A percentile compares a stretch with the other conserved stretches of the same genome.
phyloP scores from a whole-genome alignment of 23 tunicate species.

The Trididemnum nubilum region DNA sequence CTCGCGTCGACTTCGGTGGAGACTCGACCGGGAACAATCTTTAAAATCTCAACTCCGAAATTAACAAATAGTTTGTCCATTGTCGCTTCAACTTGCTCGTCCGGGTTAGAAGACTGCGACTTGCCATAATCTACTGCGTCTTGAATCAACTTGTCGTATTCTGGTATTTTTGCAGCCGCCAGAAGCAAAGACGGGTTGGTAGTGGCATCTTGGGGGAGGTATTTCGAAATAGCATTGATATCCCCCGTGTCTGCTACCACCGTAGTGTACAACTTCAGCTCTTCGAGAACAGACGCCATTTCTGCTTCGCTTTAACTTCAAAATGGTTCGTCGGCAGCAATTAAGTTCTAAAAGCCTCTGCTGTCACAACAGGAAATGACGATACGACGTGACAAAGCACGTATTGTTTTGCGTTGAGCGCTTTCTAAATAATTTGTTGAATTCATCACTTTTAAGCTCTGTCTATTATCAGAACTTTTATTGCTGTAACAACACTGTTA shows the following conservation, averaged over 20 bases:
- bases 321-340: no score
- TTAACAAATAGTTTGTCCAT: slow-evolving; percentile 92
- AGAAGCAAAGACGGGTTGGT: slow-evolving; percentile 94
- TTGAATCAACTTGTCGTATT: slow-evolving; percentile 58
- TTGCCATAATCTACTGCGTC: slow-evolving; percentile 84
- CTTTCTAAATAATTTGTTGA: background rate
- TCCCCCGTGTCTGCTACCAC: slow-evolving; percentile 99
- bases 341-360: no score
- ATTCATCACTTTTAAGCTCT: no score
- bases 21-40: slow-evolving; percentile 90
- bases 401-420: background rate
- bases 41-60: slow-evolving; percentile 74
- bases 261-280: slow-evolving; percentile 55
- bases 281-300: slow-evolving; percentile 53
- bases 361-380: background rate
- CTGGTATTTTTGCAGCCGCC: slow-evolving; percentile 87
- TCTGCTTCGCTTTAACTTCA: background rate
- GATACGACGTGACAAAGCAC: background rate
- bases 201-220: slow-evolving; percentile 91
- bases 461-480: no score
- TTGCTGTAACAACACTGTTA: no score
- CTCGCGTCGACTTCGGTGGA: slow-evolving; percentile 98
- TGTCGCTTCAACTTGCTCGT: slow-evolving; percentile 80
- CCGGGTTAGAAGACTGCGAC: slow-evolving; percentile 28
- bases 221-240: slow-evolving; percentile 76